phyloP scores from a whole-genome alignment of 2,888 invertebrate species.

The Aporophyla lueneburgensis region DNA sequence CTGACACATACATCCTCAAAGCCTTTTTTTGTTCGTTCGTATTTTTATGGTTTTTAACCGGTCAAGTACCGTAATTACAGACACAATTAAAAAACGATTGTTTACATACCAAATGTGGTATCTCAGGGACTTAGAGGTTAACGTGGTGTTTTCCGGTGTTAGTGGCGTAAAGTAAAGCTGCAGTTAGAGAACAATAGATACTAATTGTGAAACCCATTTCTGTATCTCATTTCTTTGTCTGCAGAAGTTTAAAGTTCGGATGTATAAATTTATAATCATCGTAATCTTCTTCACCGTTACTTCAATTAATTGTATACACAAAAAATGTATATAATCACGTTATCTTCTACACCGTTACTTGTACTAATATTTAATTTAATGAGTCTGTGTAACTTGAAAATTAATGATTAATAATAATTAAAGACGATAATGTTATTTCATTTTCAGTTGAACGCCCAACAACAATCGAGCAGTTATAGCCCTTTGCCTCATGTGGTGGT shows the following conservation, averaged over 20 bases:
- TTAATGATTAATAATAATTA: too few species aligned
- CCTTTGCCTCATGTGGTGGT: slow-evolving; percentile 58
- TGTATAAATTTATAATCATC: background rate
- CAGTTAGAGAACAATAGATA: background rate
- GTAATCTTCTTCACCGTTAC: background rate
- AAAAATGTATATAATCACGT: too few species aligned
- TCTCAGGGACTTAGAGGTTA: too few species aligned
- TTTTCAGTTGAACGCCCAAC: slow-evolving; percentile 46
- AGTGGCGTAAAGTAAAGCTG: background rate
- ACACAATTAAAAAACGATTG: too few species aligned
- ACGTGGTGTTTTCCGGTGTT: slow-evolving; percentile 14
- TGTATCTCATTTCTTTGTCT: background rate
- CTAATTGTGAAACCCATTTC: slow-evolving; percentile 5
- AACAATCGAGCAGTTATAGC: slow-evolving; percentile 34
- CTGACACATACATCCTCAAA: background rate
- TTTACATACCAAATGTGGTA: too few species aligned
- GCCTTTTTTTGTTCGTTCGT: background rate
- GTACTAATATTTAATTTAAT: too few species aligned
- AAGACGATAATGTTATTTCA: background rate
- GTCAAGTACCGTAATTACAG: too few species aligned
- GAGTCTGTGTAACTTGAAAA: too few species aligned
- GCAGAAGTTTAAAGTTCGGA: background rate
- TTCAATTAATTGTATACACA: too few species aligned
- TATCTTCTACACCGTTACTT: too few species aligned
- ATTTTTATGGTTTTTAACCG: slow-evolving; percentile 13